These are phyloP conservation scores for Drosophila kokeensis DNA, from an alignment of 2,888 invertebrate genomes.

Conservation along the genomic window DNA sequence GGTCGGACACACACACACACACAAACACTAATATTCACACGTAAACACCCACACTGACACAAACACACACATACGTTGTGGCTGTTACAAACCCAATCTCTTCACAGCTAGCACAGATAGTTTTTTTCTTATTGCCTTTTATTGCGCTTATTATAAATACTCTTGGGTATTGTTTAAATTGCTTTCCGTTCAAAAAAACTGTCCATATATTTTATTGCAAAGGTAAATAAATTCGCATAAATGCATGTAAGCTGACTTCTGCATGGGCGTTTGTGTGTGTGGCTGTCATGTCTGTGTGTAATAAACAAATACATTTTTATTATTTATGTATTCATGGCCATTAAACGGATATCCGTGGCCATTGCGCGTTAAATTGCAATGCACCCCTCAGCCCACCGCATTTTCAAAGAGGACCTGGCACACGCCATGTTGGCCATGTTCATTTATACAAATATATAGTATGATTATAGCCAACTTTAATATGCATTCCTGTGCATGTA, in stretches of 20 bases:
- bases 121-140: slow-evolving; percentile 58
- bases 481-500: slow-evolving; percentile 17
- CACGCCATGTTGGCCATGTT: not conserved
- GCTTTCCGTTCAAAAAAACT: slow-evolving; percentile 62
- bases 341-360: slow-evolving; percentile 79
- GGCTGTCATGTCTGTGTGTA: slow-evolving; percentile 51
- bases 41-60: not conserved
- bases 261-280: slow-evolving; percentile 22
- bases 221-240: slow-evolving; percentile 75
- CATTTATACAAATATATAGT: not conserved
- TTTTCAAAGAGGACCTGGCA: slow-evolving; percentile 10
- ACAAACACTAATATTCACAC: slow-evolving; percentile 11
- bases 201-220: slow-evolving; percentile 74
- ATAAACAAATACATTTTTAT: slow-evolving; percentile 82
- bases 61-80: not conserved
- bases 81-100: slow-evolving; percentile 66
- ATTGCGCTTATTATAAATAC: slow-evolving; percentile 76
- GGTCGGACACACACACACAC: slow-evolving; percentile 53
- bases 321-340: slow-evolving; percentile 82
- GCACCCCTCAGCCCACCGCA: slow-evolving; percentile 19
- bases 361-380: slow-evolving; percentile 79
- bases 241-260: slow-evolving; percentile 67
- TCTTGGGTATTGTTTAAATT: slow-evolving; percentile 77
- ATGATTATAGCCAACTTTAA: slow-evolving; percentile 45
- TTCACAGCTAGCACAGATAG: slow-evolving; percentile 61